These are phyloP conservation scores for Perca flavescens DNA, from an alignment of 2,113 vertebrate genomes.

Conservation along the genomic window DNA sequence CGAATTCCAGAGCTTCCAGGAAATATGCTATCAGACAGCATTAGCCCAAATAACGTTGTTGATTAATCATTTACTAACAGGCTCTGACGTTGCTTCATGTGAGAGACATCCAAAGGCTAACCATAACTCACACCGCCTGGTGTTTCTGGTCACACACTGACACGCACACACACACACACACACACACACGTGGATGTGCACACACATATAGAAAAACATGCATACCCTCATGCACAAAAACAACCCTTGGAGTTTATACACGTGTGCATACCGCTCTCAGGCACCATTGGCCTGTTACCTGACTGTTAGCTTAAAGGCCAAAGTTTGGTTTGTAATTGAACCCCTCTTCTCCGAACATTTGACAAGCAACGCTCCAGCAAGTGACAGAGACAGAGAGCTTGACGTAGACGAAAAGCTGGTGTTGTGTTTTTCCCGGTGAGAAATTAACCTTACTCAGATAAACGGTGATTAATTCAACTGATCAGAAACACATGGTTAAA, in stretches of 20 bases:
- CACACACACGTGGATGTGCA: background rate
- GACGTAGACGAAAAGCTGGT: constrained; percentile 7
- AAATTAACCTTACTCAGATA: constrained; percentile 66
- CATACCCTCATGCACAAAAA: constrained; percentile 22
- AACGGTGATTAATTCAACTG: constrained; percentile 68
- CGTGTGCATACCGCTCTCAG: constrained; percentile 33
- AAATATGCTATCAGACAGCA: constrained; percentile 72
- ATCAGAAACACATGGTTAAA: constrained; percentile 77
- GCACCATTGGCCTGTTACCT: constrained; percentile 52
- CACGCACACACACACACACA: background rate
- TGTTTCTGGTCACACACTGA: constrained; percentile 51
- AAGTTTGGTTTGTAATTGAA: constrained; percentile 70
- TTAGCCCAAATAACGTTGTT: constrained; percentile 64
- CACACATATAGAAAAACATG: background rate
- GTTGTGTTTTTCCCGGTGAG: constrained; percentile 29
- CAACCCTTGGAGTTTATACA: constrained; percentile 16
- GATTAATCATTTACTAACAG: constrained; percentile 77
- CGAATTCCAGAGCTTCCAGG: constrained; percentile 74
- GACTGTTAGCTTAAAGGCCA: constrained; percentile 26
- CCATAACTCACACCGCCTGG: constrained; percentile 62
- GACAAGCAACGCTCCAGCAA: constrained; percentile 54
- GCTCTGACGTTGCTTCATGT: constrained; percentile 65
- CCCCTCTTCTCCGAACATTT: constrained; percentile 29
- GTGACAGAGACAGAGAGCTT: constrained; percentile 60
- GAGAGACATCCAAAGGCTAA: constrained; percentile 71